phyloP scores from a whole-genome alignment of 2,797 vertebrate species.

The Phataginus tetradactyla region DNA sequence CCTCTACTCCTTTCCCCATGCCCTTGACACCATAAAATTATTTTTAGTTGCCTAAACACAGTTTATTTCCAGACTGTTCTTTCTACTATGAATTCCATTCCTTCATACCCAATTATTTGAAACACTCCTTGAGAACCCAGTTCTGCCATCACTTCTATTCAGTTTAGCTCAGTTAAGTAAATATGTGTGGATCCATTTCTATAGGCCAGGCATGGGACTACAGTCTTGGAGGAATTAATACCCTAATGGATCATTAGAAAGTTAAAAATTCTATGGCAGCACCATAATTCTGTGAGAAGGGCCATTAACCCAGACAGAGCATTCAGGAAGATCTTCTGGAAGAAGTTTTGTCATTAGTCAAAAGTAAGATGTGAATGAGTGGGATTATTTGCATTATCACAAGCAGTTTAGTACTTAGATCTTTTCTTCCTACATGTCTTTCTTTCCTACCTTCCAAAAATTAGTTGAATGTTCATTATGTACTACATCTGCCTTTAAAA shows the following conservation, averaged over 20 bases:
- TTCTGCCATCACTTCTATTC: background rate
- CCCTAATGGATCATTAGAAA: background rate
- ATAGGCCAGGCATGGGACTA: background rate
- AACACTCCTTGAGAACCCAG: background rate
- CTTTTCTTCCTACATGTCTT: background rate
- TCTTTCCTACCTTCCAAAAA: background rate
- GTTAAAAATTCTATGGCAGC: background rate
- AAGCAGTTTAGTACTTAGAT: background rate
- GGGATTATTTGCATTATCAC: background rate
- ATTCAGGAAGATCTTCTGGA: background rate
- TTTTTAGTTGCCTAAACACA: background rate
- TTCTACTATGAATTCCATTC: background rate
- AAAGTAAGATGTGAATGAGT: background rate
- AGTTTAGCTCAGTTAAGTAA: background rate
- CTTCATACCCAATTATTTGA: background rate
- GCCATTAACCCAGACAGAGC: background rate
- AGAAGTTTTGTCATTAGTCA: background rate
- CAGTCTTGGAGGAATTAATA: background rate
- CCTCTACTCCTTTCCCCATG: background rate
- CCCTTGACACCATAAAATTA: background rate
- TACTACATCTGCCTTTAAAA: background rate
- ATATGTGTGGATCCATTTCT: background rate
- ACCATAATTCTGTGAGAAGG: constrained; percentile 17
- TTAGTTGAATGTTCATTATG: background rate
- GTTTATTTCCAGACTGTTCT: background rate